Evolutionary conservation across 2,113 vertebrate genomes (phyloP), one percentile per base, ranked within the genome.

Genomic region (Peromyscus polionotus): DNA sequence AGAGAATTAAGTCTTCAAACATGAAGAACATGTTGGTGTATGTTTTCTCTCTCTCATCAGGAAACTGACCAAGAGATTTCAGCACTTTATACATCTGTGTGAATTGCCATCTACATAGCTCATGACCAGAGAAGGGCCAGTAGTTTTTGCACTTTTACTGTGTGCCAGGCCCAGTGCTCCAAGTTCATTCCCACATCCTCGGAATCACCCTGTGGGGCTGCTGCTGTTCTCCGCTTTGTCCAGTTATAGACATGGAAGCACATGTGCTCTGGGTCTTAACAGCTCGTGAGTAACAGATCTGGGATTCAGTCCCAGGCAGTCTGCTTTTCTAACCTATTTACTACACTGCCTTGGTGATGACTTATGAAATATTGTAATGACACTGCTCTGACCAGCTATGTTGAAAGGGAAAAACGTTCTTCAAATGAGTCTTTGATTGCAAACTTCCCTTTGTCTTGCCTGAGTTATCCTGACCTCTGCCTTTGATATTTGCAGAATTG

Each of bases 401-500:
- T 67, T 73, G 88, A 89, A 85, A 89, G 48, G 22, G 22, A 22
- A 91, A 95, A 73, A 65, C 67, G 19, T 1, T 28, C 24, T 90
- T 83, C 61, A 72, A 45, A 31, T 45, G 51, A 28, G 11, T 39
- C 93, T 92, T 97, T 90, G 36, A 84, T 65, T 93, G 51, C 39
- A 79, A 68, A 65, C 7, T 96, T 86, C 63, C 61, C 87, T 96
- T 96, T 94, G 65, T 59, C 94, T 94, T 85, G 36, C 28, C 73
- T 92, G 59, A 95, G 45, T 76, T 93, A 88, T 81, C 11, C 28
- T 48, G 24, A 90, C 85, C 76, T 93, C 28, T 92, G 65, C 42
- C 63, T 95, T 54, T 79, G 10, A 24, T 95, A 86, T 93, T 96
- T 96, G 81, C 90, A 73, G 92, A 96, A 95, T 17, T 77, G 45